phyloP scores from a whole-genome alignment of 1,140 invertebrate species.

The Nasonia giraulti region DNA sequence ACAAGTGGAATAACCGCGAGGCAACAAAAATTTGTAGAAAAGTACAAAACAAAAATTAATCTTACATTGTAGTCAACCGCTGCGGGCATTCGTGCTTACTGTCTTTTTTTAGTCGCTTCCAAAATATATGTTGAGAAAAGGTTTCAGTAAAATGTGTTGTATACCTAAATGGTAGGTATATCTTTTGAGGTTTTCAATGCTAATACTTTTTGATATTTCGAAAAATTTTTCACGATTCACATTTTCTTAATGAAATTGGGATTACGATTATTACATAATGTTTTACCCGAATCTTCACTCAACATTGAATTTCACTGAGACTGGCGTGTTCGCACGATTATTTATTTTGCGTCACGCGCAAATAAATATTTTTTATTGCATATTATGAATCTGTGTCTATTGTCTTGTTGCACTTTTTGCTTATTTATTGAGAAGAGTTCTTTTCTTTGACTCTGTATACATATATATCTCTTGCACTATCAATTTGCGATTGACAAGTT shows the following conservation, averaged over 20 bases:
- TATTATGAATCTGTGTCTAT: conserved; percentile 62
- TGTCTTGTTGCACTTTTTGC: conserved; percentile 70
- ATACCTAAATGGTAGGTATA: conserved; percentile 13
- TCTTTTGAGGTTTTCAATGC: conserved; percentile 44
- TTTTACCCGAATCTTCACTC: conserved; percentile 49
- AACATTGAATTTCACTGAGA: conserved; percentile 47
- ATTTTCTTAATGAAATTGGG: conserved; percentile 22
- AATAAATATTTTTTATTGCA: conserved; percentile 48
- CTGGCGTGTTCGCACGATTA: conserved; percentile 55
- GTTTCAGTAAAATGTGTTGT: conserved; percentile 40
- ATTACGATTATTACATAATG: not conserved
- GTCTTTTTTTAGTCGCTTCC: conserved; percentile 36
- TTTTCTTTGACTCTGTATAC: conserved; percentile 57
- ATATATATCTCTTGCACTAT: conserved; percentile 65
- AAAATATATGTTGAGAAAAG: conserved; percentile 29
- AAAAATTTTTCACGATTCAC: conserved; percentile 10
- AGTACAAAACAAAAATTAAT: conserved; percentile 50
- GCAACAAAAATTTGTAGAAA: conserved; percentile 48
- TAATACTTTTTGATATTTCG: too few species aligned
- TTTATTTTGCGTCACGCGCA: conserved; percentile 61
- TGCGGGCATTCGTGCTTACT: conserved; percentile 48
- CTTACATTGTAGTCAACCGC: conserved; percentile 47
- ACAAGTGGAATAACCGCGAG: not conserved
- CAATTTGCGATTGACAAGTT: conserved; percentile 64
- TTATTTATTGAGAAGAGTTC: conserved; percentile 71